phyloP scores from a whole-genome alignment of 1,140 invertebrate genomes.

The Lerema accius region DNA sequence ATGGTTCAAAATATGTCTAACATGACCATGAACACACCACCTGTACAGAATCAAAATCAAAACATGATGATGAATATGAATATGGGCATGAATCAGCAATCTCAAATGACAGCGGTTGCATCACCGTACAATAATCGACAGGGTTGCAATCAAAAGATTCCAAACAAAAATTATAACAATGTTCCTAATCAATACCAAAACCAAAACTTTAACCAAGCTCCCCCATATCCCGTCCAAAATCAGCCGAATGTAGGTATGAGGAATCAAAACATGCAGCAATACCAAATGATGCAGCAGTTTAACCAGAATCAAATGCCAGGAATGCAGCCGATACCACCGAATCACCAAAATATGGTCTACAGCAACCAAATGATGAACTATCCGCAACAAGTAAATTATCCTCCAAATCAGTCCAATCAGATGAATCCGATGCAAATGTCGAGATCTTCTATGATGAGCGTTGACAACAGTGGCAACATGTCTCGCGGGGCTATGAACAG shows the following conservation, averaged over 20 bases:
- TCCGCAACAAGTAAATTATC: constrained; percentile 71
- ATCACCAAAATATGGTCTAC: constrained; percentile 60
- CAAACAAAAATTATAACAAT: constrained; percentile 63
- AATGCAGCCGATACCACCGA: constrained; percentile 38
- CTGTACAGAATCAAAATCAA: constrained; percentile 56
- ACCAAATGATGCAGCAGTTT: constrained; percentile 68
- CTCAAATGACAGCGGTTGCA: constrained; percentile 45
- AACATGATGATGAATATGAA: constrained; percentile 62
- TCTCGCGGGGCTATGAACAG: constrained; percentile 62
- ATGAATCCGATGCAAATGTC: constrained; percentile 75
- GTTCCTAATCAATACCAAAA: constrained; percentile 69
- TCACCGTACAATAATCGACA: constrained; percentile 56
- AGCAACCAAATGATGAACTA: constrained; percentile 76
- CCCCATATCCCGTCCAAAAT: constrained; percentile 59
- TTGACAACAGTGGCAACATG: constrained; percentile 74
- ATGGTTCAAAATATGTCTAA: constrained; percentile 75
- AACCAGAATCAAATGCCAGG: constrained; percentile 45
- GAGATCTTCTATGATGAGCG: constrained; percentile 72
- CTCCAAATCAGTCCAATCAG: constrained; percentile 72
- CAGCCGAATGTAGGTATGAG: constrained; percentile 56
- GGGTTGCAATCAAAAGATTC: constrained; percentile 61
- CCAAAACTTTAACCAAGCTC: constrained; percentile 61
- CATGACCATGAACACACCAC: constrained; percentile 60
- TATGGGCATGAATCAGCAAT: constrained; percentile 43
- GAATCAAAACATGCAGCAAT: constrained; percentile 68